A percentile compares a stretch with the other conserved stretches of the same genome.
Evolutionary conservation across 2,797 vertebrate species (phyloP).

Genomic region (Streptopelia turtur): DNA sequence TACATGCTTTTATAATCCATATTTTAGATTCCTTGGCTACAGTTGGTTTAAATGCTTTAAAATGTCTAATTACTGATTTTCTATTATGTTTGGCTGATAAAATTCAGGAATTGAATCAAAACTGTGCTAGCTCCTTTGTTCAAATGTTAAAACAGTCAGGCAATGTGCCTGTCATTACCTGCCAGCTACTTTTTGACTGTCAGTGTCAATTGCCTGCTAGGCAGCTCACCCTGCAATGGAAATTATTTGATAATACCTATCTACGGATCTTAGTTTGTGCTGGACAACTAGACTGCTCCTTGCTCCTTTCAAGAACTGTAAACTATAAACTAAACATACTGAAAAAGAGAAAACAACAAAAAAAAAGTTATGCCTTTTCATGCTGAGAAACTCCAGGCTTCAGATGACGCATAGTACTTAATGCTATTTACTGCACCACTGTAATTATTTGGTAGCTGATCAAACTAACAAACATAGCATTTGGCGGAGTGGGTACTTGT

Average conservation of each 20-base stretch:
- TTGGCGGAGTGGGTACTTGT: neutral
- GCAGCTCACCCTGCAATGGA: constrained; percentile 13
- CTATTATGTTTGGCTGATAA: constrained; percentile 4
- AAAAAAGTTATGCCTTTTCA: neutral
- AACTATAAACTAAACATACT: constrained; percentile 22
- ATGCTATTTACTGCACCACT: neutral
- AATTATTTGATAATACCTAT: constrained; percentile 12
- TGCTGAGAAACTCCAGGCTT: constrained; percentile 45
- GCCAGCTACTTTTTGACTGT: constrained; percentile 5
- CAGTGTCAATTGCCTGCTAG: neutral
- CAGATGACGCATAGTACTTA: neutral
- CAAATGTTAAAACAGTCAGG: neutral
- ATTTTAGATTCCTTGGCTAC: neutral
- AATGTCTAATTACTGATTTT: constrained; percentile 20
- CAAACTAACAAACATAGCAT: constrained; percentile 20
- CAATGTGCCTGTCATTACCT: neutral
- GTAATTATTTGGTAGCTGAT: constrained; percentile 48
- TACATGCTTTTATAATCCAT: neutral
- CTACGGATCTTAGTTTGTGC: neutral
- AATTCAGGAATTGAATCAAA: constrained; percentile 10
- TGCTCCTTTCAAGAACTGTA: constrained; percentile 52
- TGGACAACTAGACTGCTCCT: constrained; percentile 31
- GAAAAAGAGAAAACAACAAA: neutral
- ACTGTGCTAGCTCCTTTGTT: neutral
- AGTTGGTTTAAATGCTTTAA: constrained; percentile 17